Base-by-base conservation (phyloP, 2,113 vertebrate species). In the Acrocephalus arundinaceus region DNA sequence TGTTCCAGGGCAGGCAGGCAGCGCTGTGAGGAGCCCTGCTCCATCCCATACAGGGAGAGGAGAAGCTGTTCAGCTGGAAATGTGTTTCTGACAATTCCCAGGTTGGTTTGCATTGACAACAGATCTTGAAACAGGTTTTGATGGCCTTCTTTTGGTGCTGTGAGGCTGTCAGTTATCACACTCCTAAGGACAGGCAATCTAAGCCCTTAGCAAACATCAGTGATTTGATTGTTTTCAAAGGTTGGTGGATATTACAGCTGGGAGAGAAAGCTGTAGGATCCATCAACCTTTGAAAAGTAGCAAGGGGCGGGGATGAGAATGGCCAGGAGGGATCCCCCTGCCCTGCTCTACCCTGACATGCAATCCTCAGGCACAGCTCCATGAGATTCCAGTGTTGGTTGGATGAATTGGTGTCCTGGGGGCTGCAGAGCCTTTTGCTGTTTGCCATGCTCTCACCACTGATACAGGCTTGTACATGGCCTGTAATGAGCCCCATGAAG, bases 281-380 rank as follows among this genome's bases (percentile, higher is more conserved):
- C 33, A 58, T 33, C 55, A 58, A 24, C 57, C 57, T 58, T 58
- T 58, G 57, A 35, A 58, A 58, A n/a, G 57, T 20, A 30, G 70
- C 13, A 6, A 28, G 71, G 48, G 55, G 37, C 33, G 3, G 4
- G 2, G 3, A 20, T n/a, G 61, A 48, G 58, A 52, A 19, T 0
- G 1, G n/a, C 23, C 51, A 14, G 23, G 46, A 21, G 11, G 16
- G 33, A 11, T 54, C 48, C 59, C 6, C 39, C 52, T 62, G 68
- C 58, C 11, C 1, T 6, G 25, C 43, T 28, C 2, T 2, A 11
- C 46, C 41, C 43, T 13, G 15, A 0, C 1, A 0, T 0, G 31
- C 41, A 27, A 54, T 37, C 79, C 8, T 3, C 14, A 13, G 43
- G 30, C 3, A 1, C 0, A 0, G 23, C 15, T 37, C n/a, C 4